These are phyloP conservation scores for Haplochromis vanheusdeni DNA, from an alignment of 2,113 vertebrate species.

Conservation along the genomic window DNA sequence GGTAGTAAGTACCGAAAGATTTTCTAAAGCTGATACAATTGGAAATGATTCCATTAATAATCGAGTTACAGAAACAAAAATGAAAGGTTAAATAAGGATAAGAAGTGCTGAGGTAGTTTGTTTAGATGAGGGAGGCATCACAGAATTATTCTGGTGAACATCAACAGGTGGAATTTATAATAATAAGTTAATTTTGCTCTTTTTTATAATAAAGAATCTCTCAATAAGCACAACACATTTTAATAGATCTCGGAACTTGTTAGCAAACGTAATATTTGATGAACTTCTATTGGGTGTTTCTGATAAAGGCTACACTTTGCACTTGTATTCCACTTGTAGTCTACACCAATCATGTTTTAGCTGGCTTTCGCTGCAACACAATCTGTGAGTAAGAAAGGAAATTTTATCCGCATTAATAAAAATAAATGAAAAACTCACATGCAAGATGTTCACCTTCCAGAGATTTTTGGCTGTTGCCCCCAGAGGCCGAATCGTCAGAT, in stretches of 20 bases:
- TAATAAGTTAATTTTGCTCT: background rate
- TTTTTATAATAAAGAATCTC: background rate
- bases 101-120: background rate
- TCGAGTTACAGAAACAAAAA: background rate
- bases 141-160: background rate
- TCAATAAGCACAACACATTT: background rate
- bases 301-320: background rate
- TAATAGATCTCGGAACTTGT: rapidly evolving
- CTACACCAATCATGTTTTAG: background rate
- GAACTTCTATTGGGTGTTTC: background rate
- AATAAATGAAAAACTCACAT: background rate
- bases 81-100: background rate
- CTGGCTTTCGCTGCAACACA: background rate
- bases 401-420: background rate
- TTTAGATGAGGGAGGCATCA: background rate
- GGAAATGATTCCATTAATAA: background rate
- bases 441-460: background rate
- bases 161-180: background rate
- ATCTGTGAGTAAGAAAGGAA: background rate
- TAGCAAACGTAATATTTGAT: background rate
- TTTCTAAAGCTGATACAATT: background rate
- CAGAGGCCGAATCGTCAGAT: background rate
- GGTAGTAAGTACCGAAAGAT: background rate
- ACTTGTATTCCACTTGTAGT: background rate
- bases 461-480: background rate